A percentile compares a stretch with the other conserved stretches of the same genome.
phyloP scores from a whole-genome alignment of 2,888 invertebrate genomes.

The Netelia inedita region DNA sequence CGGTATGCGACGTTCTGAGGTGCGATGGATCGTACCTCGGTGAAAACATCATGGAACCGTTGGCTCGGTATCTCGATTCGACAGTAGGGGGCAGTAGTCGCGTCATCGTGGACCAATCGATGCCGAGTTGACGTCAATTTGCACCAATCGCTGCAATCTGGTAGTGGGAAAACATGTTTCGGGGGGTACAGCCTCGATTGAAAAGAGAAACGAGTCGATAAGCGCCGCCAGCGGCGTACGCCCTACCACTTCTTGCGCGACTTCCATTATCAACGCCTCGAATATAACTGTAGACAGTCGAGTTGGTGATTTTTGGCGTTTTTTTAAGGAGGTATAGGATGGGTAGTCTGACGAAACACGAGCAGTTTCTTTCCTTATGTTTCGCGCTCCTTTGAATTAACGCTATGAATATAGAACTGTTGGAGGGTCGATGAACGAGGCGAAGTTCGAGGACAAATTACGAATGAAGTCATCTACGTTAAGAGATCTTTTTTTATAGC shows the following conservation, averaged over 20 bases:
- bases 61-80: constrained; percentile 19
- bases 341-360: neutral
- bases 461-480: neutral
- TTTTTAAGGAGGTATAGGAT: too few relatives aligned
- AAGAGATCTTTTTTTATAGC: neutral
- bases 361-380: neutral
- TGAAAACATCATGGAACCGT: constrained; percentile 70
- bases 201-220: constrained; percentile 5
- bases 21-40: constrained; percentile 6
- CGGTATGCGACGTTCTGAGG: constrained; percentile 68
- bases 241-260: neutral
- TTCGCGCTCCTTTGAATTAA: neutral
- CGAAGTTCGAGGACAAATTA: constrained; percentile 23
- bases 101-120: constrained; percentile 75
- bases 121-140: constrained; percentile 63
- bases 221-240: neutral
- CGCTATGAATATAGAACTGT: too few relatives aligned
- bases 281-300: neutral
- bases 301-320: neutral
- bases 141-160: constrained; percentile 71
- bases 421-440: constrained; percentile 18
- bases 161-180: neutral
- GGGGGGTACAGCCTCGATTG: neutral
- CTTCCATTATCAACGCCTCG: too few relatives aligned
- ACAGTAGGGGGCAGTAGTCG: neutral